A percentile compares a stretch with the other conserved stretches of the same genome.
Conservation (phyloP, 1,140 invertebrate genomes). For the Archegozetes longisetosus region DNA sequence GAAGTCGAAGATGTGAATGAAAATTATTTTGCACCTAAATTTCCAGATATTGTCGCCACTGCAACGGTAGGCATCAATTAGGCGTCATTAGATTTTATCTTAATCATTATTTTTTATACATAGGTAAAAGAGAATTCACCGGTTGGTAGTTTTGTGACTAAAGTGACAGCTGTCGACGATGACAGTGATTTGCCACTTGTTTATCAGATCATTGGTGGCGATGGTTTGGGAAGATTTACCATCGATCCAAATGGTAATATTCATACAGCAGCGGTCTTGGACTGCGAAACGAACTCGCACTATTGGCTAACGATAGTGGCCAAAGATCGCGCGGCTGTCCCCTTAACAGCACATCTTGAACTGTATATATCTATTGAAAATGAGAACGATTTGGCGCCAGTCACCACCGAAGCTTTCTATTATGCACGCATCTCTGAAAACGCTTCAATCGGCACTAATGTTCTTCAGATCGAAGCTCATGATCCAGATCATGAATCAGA, state of each 20-base stretch:
- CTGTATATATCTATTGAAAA: constrained; percentile 77
- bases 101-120: neutral
- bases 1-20: constrained; percentile 23
- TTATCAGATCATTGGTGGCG: constrained; percentile 72
- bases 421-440: constrained; percentile 66
- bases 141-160: constrained; percentile 51
- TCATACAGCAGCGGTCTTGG: constrained; percentile 58
- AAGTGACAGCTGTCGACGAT: constrained; percentile 63
- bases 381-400: constrained; percentile 82
- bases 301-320: constrained; percentile 91
- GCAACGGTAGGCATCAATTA: constrained; percentile 11
- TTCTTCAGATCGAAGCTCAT: constrained; percentile 56
- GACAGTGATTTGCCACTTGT: constrained; percentile 52
- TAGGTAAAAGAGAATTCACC: constrained; percentile 54
- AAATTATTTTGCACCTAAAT: constrained; percentile 52
- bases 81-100: neutral
- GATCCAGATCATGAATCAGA: constrained; percentile 31
- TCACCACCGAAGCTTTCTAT: constrained; percentile 70
- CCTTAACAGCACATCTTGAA: constrained; percentile 58
- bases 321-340: constrained; percentile 71
- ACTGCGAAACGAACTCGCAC: constrained; percentile 64
- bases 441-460: constrained; percentile 48
- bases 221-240: constrained; percentile 74
- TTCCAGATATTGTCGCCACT: constrained; percentile 56
- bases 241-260: constrained; percentile 82